Evolutionary conservation across 2,113 vertebrate species (phyloP).

Genomic region (Cervus canadensis): DNA sequence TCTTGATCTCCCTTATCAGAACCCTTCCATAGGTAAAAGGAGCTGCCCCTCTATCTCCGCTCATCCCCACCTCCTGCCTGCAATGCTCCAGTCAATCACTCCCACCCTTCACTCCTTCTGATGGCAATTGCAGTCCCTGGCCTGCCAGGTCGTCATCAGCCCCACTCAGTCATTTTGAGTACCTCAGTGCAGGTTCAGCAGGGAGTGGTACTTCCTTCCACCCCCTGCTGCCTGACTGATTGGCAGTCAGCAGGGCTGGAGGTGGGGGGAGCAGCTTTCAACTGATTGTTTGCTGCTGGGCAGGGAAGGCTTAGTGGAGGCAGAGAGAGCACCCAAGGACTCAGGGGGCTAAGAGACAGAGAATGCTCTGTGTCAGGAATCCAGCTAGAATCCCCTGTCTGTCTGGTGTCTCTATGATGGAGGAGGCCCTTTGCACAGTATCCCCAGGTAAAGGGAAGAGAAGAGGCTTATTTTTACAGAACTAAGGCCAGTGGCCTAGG

Average conservation of each 20-base stretch:
- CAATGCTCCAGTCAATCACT: background rate
- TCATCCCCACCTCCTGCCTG: background rate
- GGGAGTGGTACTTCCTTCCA: conserved; percentile 49
- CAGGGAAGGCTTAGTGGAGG: background rate
- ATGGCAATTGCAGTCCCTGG: background rate
- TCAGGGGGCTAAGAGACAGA: background rate
- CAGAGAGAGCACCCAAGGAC: background rate
- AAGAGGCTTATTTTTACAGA: background rate
- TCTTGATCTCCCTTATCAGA: background rate
- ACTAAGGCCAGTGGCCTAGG: background rate
- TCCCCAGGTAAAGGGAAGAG: background rate
- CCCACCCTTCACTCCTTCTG: background rate
- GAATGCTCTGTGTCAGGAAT: background rate
- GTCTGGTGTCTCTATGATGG: background rate
- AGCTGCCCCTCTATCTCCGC: rapidly evolving
- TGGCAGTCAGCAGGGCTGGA: conserved; percentile 48
- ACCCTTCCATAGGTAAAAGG: background rate
- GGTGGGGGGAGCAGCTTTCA: background rate
- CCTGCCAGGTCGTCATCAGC: conserved; percentile 35
- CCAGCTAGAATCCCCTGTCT: background rate
- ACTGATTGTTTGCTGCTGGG: conserved; percentile 46
- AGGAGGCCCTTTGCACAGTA: background rate
- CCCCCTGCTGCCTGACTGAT: conserved; percentile 47
- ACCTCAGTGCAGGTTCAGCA: background rate
- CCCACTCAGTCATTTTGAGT: background rate